phyloP scores from a whole-genome alignment of 2,113 vertebrate species.

The Callocephalon fimbriatum region DNA sequence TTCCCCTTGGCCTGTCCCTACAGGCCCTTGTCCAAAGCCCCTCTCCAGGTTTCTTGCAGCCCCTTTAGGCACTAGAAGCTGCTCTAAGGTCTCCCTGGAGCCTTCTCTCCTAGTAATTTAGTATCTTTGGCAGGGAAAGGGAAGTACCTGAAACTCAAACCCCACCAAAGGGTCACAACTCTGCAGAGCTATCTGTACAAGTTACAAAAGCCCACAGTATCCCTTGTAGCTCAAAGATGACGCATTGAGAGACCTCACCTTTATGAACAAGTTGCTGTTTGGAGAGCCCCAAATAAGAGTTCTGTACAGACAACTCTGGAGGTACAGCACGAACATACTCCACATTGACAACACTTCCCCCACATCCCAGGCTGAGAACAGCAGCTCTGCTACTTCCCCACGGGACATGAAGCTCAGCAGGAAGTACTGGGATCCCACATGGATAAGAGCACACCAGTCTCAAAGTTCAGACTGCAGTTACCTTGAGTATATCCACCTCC shows the following conservation, averaged over 20 bases:
- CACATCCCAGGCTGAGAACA: background rate
- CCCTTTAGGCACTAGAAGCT: background rate
- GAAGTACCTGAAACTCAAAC: background rate
- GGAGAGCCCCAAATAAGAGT: background rate
- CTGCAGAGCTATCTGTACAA: fast-evolving
- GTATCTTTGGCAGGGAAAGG: background rate
- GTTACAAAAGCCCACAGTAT: background rate
- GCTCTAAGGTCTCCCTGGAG: background rate
- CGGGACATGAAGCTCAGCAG: background rate
- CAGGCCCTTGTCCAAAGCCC: background rate
- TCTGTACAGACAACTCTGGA: background rate
- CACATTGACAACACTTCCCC: fast-evolving
- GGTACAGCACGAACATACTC: fast-evolving
- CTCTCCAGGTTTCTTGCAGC: background rate
- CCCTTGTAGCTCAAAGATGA: background rate
- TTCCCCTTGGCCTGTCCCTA: too few species aligned
- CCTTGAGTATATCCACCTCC: conserved; percentile 91
- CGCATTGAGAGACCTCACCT: fast-evolving
- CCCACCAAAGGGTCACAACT: background rate
- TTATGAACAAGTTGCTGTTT: background rate
- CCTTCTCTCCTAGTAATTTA: background rate
- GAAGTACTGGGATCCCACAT: background rate
- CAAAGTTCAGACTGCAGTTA: conserved; percentile 21
- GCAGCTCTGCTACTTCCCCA: background rate
- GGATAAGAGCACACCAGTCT: background rate